Conservation (phyloP, 92 coral and sea anemone genomes). For the Actinernus sp. region DNA sequence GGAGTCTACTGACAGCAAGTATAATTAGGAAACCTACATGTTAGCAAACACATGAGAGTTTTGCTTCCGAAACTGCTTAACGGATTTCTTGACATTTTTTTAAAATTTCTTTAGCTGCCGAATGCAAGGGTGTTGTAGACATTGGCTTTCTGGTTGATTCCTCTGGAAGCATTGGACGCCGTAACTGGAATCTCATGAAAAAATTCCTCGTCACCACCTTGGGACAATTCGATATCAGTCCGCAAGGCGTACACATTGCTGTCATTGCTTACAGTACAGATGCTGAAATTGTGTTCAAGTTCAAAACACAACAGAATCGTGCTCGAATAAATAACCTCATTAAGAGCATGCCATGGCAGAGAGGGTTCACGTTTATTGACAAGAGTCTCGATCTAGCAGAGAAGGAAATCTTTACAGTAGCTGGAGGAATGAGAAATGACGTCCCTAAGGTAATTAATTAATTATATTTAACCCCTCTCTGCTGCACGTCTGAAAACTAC, state of each 20-base stretch:
- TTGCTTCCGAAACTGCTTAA: no score
- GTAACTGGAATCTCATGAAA: neutral
- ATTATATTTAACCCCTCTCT: no score
- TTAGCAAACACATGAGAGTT: no score
- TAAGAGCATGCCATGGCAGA: conserved; percentile 21
- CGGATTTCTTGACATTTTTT: no score
- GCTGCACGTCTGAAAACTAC: no score
- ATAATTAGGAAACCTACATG: no score
- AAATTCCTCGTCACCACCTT: neutral
- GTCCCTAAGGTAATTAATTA: conserved; percentile 27
- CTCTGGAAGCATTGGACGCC: conserved; percentile 5
- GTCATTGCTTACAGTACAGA: conserved; percentile 18
- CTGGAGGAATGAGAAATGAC: conserved; percentile 31
- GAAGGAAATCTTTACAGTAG: conserved; percentile 5
- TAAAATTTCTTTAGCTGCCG: neutral
- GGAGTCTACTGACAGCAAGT: no score
- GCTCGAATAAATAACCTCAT: conserved; percentile 6
- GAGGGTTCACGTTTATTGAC: conserved; percentile 46
- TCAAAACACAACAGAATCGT: conserved; percentile 9
- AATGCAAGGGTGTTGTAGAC: neutral
- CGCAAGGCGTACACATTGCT: conserved; percentile 16
- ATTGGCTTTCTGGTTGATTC: conserved; percentile 3
- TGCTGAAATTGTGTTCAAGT: conserved; percentile 19
- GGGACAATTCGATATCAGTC: conserved; percentile 11
- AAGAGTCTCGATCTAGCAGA: conserved; percentile 38